Percentiles rank a stretch among this genome's conserved stretches.
These are phyloP conservation scores for Phrixothrix hirtus DNA, from an alignment of 2,888 invertebrate species.

Conservation along the genomic window DNA sequence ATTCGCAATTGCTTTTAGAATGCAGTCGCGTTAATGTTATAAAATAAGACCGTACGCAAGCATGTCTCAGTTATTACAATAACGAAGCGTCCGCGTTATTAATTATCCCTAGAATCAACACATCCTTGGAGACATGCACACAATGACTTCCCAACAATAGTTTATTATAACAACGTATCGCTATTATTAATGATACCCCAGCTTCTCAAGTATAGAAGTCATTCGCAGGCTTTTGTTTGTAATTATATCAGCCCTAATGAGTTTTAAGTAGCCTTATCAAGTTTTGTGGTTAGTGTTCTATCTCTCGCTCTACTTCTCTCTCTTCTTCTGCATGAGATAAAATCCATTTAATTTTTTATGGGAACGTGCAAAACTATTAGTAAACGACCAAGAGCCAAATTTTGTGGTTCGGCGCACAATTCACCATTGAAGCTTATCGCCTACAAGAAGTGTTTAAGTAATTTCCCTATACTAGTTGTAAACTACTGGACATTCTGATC, in stretches of 20 bases:
- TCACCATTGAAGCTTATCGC: slow-evolving; percentile 37
- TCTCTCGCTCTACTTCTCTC: too few relatives aligned
- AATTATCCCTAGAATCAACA: slow-evolving; percentile 52
- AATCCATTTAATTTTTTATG: too few relatives aligned
- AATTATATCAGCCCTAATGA: slow-evolving; percentile 51
- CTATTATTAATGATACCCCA: slow-evolving; percentile 51
- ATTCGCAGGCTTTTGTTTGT: slow-evolving; percentile 50
- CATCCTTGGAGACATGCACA: slow-evolving; percentile 53
- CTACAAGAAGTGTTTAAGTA: slow-evolving; percentile 35
- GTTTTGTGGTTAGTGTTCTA: too few relatives aligned
- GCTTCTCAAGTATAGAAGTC: slow-evolving; percentile 50
- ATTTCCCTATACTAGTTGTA: too few relatives aligned
- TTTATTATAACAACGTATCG: slow-evolving; percentile 54
- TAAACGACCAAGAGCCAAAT: too few relatives aligned
- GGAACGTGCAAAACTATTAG: too few relatives aligned
- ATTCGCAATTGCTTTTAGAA: too few relatives aligned
- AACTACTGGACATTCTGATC: too few relatives aligned
- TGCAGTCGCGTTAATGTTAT: slow-evolving; percentile 9
- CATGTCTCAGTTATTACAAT: slow-evolving; percentile 23
- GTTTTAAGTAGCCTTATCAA: slow-evolving; percentile 51
- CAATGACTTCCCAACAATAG: slow-evolving; percentile 53
- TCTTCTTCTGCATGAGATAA: too few relatives aligned
- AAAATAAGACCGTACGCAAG: slow-evolving; percentile 8
- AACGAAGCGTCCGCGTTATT: slow-evolving; percentile 41
- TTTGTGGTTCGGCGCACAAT: too few relatives aligned